Percentiles rank a stretch among this genome's conserved stretches.
Conservation (phyloP, 2,888 invertebrate species). For the Smittia aterrima region DNA sequence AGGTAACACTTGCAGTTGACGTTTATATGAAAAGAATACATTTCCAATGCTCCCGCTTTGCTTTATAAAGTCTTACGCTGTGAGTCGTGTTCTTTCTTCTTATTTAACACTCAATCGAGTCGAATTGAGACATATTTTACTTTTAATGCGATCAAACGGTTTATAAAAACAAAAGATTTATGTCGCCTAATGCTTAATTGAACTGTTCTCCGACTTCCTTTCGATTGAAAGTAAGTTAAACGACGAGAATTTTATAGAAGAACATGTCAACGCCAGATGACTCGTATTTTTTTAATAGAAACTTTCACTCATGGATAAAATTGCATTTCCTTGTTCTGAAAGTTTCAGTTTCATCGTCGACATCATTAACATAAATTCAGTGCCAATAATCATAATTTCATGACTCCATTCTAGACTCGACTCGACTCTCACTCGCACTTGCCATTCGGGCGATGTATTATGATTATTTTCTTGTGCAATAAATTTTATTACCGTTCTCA, state of each 20-base stretch:
- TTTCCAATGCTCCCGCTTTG: constrained; percentile 12
- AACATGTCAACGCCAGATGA: constrained; percentile 56
- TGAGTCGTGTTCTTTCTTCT: not conserved
- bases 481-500: constrained; percentile 23
- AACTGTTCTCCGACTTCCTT: not conserved
- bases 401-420: not conserved
- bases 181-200: not conserved
- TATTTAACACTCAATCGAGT: constrained; percentile 12
- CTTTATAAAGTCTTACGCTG: constrained; percentile 16
- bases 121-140: constrained; percentile 22
- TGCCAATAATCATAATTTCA: constrained; percentile 23
- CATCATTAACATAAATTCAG: not conserved
- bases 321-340: constrained; percentile 1
- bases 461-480: constrained; percentile 25
- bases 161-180: constrained; percentile 5
- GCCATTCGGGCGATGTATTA: not conserved
- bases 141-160: constrained; percentile 11
- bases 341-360: not conserved
- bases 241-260: constrained; percentile 56
- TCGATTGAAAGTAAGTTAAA: not conserved
- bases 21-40: constrained; percentile 41
- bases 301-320: not conserved
- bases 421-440: not conserved
- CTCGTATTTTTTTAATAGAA: constrained; percentile 45
- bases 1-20: constrained; percentile 36